Conservation (phyloP, 1,140 invertebrate species). For the Bombus huntii region DNA sequence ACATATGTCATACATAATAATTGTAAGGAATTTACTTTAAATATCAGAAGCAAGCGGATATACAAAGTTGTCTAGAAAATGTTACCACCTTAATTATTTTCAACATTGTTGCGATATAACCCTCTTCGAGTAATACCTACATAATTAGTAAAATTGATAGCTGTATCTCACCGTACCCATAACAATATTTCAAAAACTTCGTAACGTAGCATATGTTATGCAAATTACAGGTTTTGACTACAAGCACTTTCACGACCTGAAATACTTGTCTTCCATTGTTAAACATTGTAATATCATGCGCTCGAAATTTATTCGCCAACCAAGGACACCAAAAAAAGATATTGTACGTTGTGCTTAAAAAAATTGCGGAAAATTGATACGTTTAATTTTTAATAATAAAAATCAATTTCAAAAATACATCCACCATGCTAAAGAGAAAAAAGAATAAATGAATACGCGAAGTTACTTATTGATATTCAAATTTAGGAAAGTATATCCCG, state of each 20-base stretch:
- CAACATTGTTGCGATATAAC: neutral
- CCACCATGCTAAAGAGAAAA: neutral
- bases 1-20: neutral
- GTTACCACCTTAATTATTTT: neutral
- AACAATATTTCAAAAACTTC: constrained; percentile 9
- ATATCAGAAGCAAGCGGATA: neutral
- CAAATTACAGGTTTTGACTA: constrained; percentile 2
- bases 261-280: constrained; percentile 14
- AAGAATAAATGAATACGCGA: neutral
- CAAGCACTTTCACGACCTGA: neutral
- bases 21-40: neutral
- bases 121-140: neutral
- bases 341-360: neutral
- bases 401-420: neutral
- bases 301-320: neutral
- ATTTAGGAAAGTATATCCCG: neutral
- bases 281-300: neutral
- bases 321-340: neutral
- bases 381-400: neutral
- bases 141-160: constrained; percentile 13
- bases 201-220: constrained; percentile 6
- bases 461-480: neutral
- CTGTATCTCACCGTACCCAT: neutral
- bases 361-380: neutral
- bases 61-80: neutral